phyloP scores from a whole-genome alignment of 1,140 invertebrate genomes.

The Drosophila prosaltans region DNA sequence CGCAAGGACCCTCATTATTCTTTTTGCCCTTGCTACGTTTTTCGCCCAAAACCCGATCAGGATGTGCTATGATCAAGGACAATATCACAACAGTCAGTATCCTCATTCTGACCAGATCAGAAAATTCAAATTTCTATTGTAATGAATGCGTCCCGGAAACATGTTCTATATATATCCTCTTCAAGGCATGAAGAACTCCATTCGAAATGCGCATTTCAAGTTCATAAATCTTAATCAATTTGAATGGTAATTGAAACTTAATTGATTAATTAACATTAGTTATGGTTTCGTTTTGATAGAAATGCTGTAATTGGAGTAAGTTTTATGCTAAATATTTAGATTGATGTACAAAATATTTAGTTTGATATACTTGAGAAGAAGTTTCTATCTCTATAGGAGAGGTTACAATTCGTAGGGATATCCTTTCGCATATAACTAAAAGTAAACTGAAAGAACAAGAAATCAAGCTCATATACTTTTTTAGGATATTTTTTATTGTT shows the following conservation, averaged over 20 bases:
- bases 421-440: no score
- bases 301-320: no score
- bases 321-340: no score
- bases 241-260: conserved; percentile 5
- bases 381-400: no score
- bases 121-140: conserved; percentile 34
- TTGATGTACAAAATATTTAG: no score
- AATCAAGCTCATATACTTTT: background rate
- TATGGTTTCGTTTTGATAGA: background rate
- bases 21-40: conserved; percentile 11
- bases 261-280: conserved; percentile 33
- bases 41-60: conserved; percentile 30
- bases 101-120: conserved; percentile 45
- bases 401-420: no score
- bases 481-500: background rate
- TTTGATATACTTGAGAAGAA: no score
- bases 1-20: conserved; percentile 46
- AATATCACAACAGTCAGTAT: conserved; percentile 61
- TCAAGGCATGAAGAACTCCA: conserved; percentile 34
- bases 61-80: conserved; percentile 49
- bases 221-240: background rate
- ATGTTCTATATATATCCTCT: conserved; percentile 68
- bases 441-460: background rate
- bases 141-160: conserved; percentile 5
- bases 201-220: conserved; percentile 16